Conservation (phyloP, 2,113 vertebrate species). For the Nerophis lumbriciformis region DNA sequence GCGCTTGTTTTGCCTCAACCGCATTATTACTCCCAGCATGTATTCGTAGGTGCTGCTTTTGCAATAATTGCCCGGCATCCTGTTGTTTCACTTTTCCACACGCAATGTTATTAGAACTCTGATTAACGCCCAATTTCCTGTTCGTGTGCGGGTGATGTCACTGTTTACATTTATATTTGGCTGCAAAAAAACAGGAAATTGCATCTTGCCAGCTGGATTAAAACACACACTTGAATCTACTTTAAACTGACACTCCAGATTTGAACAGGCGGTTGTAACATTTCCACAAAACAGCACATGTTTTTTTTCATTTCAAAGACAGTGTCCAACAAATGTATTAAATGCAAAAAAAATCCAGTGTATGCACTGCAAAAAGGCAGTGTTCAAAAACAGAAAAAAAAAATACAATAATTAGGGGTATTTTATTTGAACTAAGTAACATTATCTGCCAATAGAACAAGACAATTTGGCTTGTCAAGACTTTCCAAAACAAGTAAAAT, state of each 20-base stretch:
- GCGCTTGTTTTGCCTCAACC: slow-evolving; percentile 24
- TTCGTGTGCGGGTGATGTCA: slow-evolving; percentile 1
- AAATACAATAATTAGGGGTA: no score
- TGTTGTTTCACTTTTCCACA: neutral
- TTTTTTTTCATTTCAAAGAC: neutral
- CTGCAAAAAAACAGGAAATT: neutral
- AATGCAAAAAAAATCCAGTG: slow-evolving; percentile 9
- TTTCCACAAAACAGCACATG: neutral
- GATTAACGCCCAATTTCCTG: slow-evolving; percentile 19
- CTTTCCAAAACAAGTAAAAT: no score
- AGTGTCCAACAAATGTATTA: neutral
- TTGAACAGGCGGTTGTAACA: neutral
- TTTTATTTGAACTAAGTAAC: no score
- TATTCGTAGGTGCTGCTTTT: slow-evolving; percentile 13
- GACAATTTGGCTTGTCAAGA: no score
- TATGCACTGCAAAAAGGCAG: no score
- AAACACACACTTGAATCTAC: neutral
- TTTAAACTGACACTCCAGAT: neutral
- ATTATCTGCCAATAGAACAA: no score
- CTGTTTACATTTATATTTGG: slow-evolving; percentile 4
- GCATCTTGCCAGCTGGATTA: no score
- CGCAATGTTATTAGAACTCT: slow-evolving; percentile 11
- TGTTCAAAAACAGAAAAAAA: no score
- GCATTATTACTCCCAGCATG: slow-evolving; percentile 26
- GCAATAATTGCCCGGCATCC: slow-evolving; percentile 24